These are phyloP conservation scores for Fragum sueziense DNA, from an alignment of 2,888 invertebrate genomes.

Conservation along the genomic window DNA sequence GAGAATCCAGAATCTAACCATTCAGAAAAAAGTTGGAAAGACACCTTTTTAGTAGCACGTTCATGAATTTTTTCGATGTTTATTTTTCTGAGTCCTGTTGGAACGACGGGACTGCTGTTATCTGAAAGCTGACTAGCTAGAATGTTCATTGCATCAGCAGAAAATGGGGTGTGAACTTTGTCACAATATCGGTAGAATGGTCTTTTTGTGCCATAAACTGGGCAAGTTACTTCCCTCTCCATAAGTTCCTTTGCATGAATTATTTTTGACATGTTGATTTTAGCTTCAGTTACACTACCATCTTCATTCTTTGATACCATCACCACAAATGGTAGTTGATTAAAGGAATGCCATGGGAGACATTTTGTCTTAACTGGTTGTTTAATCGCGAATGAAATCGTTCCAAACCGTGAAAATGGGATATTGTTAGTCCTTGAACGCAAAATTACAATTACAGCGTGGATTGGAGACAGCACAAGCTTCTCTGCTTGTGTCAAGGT, in stretches of 20 bases:
- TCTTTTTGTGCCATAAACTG: background rate
- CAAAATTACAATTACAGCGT: background rate
- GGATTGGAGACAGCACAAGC: background rate
- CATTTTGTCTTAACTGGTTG: background rate
- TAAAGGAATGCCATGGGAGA: background rate
- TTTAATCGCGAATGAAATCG: background rate
- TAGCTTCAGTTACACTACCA: background rate
- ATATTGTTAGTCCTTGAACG: background rate
- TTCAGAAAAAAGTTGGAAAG: background rate
- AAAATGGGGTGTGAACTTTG: background rate
- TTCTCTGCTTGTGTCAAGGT: background rate
- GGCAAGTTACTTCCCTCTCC: background rate
- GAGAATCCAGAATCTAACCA: background rate
- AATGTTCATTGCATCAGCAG: background rate
- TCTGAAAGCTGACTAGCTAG: background rate
- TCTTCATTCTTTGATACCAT: background rate
- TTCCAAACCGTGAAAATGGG: background rate
- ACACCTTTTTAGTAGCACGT: background rate
- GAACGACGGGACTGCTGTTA: background rate
- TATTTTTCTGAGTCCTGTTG: background rate
- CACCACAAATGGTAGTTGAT: background rate
- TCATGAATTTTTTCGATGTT: background rate
- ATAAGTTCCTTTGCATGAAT: background rate
- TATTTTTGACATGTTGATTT: background rate
- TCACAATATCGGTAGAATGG: background rate